Percentiles rank a stretch among this genome's conserved stretches.
Conservation (phyloP, 2,888 invertebrate species). For the Cantharis rufa region DNA sequence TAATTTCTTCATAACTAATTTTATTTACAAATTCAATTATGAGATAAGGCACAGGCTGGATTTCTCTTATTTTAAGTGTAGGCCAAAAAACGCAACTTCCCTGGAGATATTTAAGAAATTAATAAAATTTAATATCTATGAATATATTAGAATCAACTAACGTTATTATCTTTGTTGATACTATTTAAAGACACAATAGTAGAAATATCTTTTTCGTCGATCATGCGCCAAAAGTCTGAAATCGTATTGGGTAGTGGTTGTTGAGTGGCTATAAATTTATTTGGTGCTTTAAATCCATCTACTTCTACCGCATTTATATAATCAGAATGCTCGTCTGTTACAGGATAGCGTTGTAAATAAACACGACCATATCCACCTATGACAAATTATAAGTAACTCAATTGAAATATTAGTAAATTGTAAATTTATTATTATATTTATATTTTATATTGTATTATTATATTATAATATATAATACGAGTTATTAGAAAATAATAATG, state of each 20-base stretch:
- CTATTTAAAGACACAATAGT: constrained; percentile 48
- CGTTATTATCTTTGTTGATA: constrained; percentile 42
- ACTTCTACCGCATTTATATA: constrained; percentile 54
- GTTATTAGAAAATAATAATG: too few relatives aligned
- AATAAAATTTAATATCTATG: not conserved
- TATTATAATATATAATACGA: too few relatives aligned
- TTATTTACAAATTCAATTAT: constrained; percentile 34
- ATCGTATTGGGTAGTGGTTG: constrained; percentile 49
- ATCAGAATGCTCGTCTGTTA: constrained; percentile 49
- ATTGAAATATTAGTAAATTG: too few relatives aligned
- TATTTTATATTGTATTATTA: too few relatives aligned
- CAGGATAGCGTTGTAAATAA: constrained; percentile 49
- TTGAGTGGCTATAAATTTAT: constrained; percentile 51
- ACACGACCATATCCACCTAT: constrained; percentile 40
- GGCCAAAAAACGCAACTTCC: constrained; percentile 42
- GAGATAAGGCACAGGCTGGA: constrained; percentile 41
- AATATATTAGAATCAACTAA: constrained; percentile 21
- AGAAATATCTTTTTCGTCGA: constrained; percentile 47
- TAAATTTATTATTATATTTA: too few relatives aligned
- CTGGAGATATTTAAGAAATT: constrained; percentile 29
- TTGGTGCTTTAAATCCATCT: constrained; percentile 44
- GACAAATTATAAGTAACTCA: not conserved
- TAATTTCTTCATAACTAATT: constrained; percentile 17
- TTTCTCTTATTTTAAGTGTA: constrained; percentile 34
- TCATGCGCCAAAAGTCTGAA: constrained; percentile 52